These are phyloP conservation scores for Macroramphosus scolopax DNA, from an alignment of 2,797 vertebrate species.

Conservation along the genomic window DNA sequence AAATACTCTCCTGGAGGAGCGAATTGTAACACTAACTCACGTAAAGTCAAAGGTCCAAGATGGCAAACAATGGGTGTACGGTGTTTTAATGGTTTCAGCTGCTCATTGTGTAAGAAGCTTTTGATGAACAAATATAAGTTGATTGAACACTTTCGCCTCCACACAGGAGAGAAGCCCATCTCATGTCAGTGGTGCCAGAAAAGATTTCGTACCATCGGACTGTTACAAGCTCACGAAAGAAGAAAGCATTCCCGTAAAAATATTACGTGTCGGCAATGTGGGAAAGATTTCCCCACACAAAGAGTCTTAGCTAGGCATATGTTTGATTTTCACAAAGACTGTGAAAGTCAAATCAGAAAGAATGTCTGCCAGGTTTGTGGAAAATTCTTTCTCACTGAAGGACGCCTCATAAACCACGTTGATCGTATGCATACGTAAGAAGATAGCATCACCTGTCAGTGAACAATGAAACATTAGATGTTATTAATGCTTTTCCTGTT, in stretches of 20 bases:
- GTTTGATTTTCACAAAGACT: too few relatives aligned
- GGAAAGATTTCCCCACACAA: conserved; percentile 4
- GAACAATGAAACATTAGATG: conserved; percentile 4
- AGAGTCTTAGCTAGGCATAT: too few relatives aligned
- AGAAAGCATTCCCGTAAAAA: fast-evolving
- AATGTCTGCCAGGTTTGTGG: conserved; percentile 36
- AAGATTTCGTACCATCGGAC: conserved; percentile 15
- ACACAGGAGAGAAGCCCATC: conserved; percentile 46
- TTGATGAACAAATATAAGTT: background rate
- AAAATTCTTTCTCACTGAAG: conserved; percentile 7
- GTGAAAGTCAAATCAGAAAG: too few relatives aligned
- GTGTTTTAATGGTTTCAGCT: background rate
- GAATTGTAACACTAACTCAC: too few relatives aligned
- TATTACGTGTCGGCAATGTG: conserved; percentile 13
- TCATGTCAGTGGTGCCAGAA: conserved; percentile 23
- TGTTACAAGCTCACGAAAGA: conserved; percentile 4
- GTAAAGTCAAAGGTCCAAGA: fast-evolving
- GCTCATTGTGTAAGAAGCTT: conserved; percentile 26
- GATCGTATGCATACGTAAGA: background rate
- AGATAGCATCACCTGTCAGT: background rate
- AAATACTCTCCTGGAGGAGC: background rate
- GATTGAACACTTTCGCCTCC: conserved; percentile 35
- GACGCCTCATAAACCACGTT: conserved; percentile 14
- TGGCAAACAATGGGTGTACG: conserved; percentile 22
- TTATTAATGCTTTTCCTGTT: background rate